Conservation (phyloP, 2,797 vertebrate species). For the Enteromius thamalakanensis region DNA sequence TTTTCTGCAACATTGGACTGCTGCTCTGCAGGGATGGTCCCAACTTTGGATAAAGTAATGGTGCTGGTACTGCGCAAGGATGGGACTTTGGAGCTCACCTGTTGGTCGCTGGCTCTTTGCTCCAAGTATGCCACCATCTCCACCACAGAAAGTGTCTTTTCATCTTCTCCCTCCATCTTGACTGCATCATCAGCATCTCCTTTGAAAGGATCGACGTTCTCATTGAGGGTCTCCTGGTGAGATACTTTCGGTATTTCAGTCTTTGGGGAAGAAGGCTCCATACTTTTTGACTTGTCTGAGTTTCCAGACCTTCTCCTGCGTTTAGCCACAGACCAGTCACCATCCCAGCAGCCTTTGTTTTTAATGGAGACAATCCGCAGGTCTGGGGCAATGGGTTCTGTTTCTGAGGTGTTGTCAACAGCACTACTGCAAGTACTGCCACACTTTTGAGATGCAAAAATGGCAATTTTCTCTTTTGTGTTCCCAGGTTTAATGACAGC, state of each 20-base stretch:
- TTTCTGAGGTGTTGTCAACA: neutral
- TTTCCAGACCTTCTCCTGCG: constrained; percentile 84
- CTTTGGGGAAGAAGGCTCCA: constrained; percentile 61
- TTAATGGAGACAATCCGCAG: constrained; percentile 76
- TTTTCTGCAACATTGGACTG: constrained; percentile 37
- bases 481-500: constrained; percentile 93
- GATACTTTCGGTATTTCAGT: constrained; percentile 65
- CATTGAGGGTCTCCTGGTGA: constrained; percentile 63
- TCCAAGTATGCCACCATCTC: constrained; percentile 96
- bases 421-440: constrained; percentile 41
- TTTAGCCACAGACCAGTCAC: constrained; percentile 85
- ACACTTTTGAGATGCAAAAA: constrained; percentile 87
- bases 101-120: constrained; percentile 81
- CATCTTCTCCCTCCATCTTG: constrained; percentile 35
- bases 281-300: constrained; percentile 71
- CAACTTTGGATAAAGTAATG: constrained; percentile 69
- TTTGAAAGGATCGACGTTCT: constrained; percentile 50
- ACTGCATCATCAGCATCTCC: constrained; percentile 61
- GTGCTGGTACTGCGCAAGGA: constrained; percentile 68
- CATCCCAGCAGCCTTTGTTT: constrained; percentile 89
- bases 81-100: constrained; percentile 76
- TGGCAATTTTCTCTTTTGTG: constrained; percentile 96
- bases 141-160: constrained; percentile 84
- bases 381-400: neutral
- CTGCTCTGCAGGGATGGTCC: constrained; percentile 34